Base-by-base conservation (phyloP, 2,888 invertebrate species). In the Lasioglossum villosulum region DNA sequence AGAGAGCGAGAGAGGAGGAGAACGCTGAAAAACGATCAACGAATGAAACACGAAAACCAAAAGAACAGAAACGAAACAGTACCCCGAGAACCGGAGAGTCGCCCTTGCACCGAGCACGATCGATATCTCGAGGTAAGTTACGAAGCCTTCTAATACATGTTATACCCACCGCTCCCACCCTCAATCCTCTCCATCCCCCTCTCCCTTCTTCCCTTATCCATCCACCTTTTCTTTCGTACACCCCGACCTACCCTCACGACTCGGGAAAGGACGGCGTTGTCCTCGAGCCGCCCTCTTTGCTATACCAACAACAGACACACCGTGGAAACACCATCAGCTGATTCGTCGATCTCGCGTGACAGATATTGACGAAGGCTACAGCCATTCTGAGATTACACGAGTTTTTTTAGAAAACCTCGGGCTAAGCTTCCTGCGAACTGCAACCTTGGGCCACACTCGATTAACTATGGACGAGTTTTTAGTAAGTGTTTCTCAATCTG, bases 221-320 rank as follows among this genome's bases (percentile, higher is more conserved):
- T 72, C 75, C 34, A 34, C 19, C 59, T 63, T 16, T 52, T 52
- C 63, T 63, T 59, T 59, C 71, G 30, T 75, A 72, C 71, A 34
- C 63, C 87, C 27, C 72, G 84, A 88, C 81, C 83, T 79, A 82
- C 75, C 79, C 78, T 80, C 71, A 79, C 72, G 52, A 82, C 77
- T 19, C 66, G 6, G 66, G 66, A 19, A 34, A 66, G 66, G 63
- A 4, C 63, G 16, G 16, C 34, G 66, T 66, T 34, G 66, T 66
- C 59, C 59, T 63, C 66, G 66, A 66, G 34, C 19, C 66, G 19
- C 66, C 66, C 66, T 66, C 66, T 27, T 27, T 16, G 0, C 14
- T 59, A 59, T 16, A 30, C 59, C 59, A 63, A 63, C 59, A 63
- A 14, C 27, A 30, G 59, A 27, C 27, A 27, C 30, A 30, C 59